A percentile compares a stretch with the other conserved stretches of the same genome.
Evolutionary conservation across 2,797 vertebrate species (phyloP).

Genomic region (Falco concolor): DNA sequence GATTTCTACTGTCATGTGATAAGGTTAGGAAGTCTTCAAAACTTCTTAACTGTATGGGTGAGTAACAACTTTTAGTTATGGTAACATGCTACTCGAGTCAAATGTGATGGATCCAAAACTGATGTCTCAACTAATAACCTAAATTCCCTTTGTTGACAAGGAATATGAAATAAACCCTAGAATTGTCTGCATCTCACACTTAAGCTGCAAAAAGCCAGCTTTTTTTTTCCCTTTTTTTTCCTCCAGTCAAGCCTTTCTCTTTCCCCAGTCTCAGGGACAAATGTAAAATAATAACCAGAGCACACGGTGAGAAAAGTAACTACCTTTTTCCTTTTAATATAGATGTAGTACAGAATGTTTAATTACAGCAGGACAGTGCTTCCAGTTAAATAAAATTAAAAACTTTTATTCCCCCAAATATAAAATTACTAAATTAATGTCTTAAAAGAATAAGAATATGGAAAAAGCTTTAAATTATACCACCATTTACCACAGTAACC

Average conservation of each 20-base stretch:
- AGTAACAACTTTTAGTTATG: background rate
- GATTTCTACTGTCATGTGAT: background rate
- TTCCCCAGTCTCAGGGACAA: background rate
- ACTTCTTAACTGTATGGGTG: background rate
- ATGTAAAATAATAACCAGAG: slow-evolving; percentile 33
- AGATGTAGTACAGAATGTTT: slow-evolving; percentile 78
- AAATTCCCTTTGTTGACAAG: background rate
- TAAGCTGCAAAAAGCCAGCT: background rate
- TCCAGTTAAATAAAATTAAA: slow-evolving; percentile 96
- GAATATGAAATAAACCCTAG: background rate
- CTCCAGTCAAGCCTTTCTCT: background rate
- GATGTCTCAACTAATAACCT: background rate
- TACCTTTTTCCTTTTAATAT: slow-evolving; percentile 80
- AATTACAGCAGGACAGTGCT: slow-evolving; percentile 81
- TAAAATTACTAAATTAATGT: slow-evolving; percentile 89
- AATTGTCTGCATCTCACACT: background rate
- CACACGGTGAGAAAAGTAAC: slow-evolving; percentile 76
- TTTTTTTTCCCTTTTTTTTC: background rate
- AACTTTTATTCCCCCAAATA: slow-evolving; percentile 84
- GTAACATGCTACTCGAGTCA: background rate
- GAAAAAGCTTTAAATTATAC: slow-evolving; percentile 87
- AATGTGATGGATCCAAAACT: background rate
- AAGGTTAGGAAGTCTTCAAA: background rate
- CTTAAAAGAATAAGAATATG: slow-evolving; percentile 86
- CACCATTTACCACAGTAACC: slow-evolving; percentile 78